Conservation (phyloP, 92 coral and sea anemone species). For the Hydrozoanthus gracilis region DNA sequence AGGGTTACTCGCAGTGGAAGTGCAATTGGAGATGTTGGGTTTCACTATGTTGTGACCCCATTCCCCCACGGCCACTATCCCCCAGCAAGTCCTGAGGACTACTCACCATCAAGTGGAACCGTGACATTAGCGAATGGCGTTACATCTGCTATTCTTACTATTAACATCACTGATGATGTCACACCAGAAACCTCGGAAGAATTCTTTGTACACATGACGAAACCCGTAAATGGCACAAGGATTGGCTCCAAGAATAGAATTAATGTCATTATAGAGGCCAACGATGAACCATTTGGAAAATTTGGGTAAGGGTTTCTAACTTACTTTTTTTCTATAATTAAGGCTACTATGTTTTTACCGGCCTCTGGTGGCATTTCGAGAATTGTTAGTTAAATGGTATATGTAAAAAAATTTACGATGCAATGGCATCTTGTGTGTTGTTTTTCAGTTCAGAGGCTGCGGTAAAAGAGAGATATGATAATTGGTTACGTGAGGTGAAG, state of each 20-base stretch:
- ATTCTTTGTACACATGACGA: slow-evolving; percentile 81
- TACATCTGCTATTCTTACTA: slow-evolving; percentile 41
- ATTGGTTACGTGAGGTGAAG: too few species aligned
- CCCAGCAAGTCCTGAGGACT: slow-evolving; percentile 63
- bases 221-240: slow-evolving; percentile 83
- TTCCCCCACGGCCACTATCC: slow-evolving; percentile 40
- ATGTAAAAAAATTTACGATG: not conserved
- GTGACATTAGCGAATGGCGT: slow-evolving; percentile 68
- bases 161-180: slow-evolving; percentile 76
- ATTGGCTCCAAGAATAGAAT: slow-evolving; percentile 75
- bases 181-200: slow-evolving; percentile 84
- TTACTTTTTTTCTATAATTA: too few species aligned
- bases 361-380: too few species aligned
- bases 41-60: slow-evolving; percentile 72
- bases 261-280: slow-evolving; percentile 79
- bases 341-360: not conserved
- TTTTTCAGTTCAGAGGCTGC: not conserved
- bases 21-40: slow-evolving; percentile 74
- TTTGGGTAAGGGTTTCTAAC: slow-evolving; percentile 74
- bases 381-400: too few species aligned
- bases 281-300: slow-evolving; percentile 86
- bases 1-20: slow-evolving; percentile 72
- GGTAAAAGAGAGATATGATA: not conserved
- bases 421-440: not conserved
- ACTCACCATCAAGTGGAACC: slow-evolving; percentile 72